phyloP scores from a whole-genome alignment of 2,797 vertebrate genomes.

The Alectoris magna region DNA sequence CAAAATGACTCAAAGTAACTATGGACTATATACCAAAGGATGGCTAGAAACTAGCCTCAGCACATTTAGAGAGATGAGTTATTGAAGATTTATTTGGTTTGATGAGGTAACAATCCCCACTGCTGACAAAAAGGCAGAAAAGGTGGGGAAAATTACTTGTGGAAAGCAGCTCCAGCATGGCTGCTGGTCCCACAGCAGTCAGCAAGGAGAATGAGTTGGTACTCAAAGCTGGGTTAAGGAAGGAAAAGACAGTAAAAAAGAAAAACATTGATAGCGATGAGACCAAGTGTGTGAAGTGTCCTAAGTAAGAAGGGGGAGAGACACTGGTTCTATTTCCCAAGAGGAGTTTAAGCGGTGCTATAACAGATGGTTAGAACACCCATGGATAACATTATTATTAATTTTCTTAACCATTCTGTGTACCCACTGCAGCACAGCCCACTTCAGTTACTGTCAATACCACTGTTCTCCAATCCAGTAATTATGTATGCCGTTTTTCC shows the following conservation, averaged over 20 bases:
- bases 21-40: neutral
- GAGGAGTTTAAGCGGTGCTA: neutral
- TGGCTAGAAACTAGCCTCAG: neutral
- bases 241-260: neutral
- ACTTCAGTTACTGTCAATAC: neutral
- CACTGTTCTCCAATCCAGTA: neutral
- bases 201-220: neutral
- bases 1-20: neutral
- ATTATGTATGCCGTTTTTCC: neutral
- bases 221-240: neutral
- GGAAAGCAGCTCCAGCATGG: neutral
- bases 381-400: neutral
- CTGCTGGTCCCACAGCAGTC: neutral
- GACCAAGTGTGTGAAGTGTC: neutral
- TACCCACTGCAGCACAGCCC: neutral
- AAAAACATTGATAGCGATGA: neutral
- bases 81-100: neutral
- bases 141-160: neutral
- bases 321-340: neutral
- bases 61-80: neutral
- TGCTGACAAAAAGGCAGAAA: neutral
- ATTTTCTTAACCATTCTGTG: neutral
- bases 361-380: neutral
- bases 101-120: neutral
- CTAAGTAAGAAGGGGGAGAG: neutral